These are phyloP conservation scores for Gymnocheta viridis DNA, from an alignment of 2,888 invertebrate species.

Conservation along the genomic window DNA sequence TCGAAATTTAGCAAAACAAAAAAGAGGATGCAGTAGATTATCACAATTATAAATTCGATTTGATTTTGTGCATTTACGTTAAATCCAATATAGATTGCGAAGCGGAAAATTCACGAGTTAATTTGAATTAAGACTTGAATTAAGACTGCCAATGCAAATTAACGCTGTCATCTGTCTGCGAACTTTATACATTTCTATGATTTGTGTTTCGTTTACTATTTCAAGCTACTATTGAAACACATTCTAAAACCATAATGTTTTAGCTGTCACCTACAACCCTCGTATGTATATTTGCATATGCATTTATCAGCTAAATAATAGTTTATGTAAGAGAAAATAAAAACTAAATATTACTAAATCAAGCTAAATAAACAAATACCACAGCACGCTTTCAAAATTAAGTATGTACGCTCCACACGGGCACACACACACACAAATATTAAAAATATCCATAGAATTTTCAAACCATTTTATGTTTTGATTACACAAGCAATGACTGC, in stretches of 20 bases:
- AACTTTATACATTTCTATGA: too few relatives aligned
- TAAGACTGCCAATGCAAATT: too few relatives aligned
- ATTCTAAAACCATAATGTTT: not conserved
- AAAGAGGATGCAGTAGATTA: too few relatives aligned
- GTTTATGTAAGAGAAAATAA: constrained; percentile 27
- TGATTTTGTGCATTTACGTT: too few relatives aligned
- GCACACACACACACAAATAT: constrained; percentile 7
- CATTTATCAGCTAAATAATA: constrained; percentile 11
- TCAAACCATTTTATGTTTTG: constrained; percentile 60
- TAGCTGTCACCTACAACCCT: not conserved
- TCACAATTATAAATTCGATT: too few relatives aligned
- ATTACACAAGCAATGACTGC: constrained; percentile 72
- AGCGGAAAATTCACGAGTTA: too few relatives aligned
- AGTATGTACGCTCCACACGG: not conserved
- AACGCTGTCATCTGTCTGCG: too few relatives aligned
- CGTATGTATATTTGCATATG: not conserved
- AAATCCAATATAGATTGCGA: too few relatives aligned
- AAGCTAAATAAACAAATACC: constrained; percentile 52
- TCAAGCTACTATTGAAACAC: not conserved
- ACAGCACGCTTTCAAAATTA: constrained; percentile 52
- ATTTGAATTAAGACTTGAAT: too few relatives aligned
- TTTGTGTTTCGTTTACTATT: too few relatives aligned
- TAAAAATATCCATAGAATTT: constrained; percentile 29
- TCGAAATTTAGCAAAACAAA: too few relatives aligned
- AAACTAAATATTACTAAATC: constrained; percentile 41